Evolutionary conservation across 2,113 vertebrate genomes (phyloP).

Genomic region (Notarius lentiginosus): DNA sequence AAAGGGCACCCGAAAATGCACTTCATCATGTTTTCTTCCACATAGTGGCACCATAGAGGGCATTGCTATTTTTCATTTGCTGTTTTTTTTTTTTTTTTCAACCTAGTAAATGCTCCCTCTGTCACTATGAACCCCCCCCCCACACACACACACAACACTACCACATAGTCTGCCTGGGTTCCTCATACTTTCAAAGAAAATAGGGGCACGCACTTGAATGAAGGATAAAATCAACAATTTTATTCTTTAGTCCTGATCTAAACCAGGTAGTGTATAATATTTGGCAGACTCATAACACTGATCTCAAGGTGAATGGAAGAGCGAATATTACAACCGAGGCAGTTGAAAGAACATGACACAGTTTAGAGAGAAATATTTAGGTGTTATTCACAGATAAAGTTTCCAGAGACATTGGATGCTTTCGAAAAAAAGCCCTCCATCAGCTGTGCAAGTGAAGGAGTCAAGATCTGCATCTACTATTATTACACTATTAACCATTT

Average conservation of each 20-base stretch:
- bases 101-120: not conserved
- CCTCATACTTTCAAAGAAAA: not conserved
- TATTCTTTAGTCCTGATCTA: not conserved
- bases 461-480: not conserved
- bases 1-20: not conserved
- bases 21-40: not conserved
- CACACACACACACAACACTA: too few species aligned
- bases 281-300: not conserved
- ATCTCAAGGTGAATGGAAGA: not conserved
- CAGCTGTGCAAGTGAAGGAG: not conserved
- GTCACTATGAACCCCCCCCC: too few species aligned
- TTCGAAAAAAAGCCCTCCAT: not conserved
- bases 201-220: not conserved
- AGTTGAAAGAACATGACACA: not conserved
- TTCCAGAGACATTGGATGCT: not conserved
- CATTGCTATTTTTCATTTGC: not conserved
- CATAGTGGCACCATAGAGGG: not conserved
- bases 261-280: not conserved
- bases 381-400: not conserved
- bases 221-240: not conserved
- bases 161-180: too few species aligned
- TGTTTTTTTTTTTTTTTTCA: not conserved
- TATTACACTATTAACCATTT: not conserved
- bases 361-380: not conserved
- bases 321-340: not conserved